Base-by-base conservation (phyloP, 2,797 vertebrate genomes). In the Meda fulgida region DNA sequence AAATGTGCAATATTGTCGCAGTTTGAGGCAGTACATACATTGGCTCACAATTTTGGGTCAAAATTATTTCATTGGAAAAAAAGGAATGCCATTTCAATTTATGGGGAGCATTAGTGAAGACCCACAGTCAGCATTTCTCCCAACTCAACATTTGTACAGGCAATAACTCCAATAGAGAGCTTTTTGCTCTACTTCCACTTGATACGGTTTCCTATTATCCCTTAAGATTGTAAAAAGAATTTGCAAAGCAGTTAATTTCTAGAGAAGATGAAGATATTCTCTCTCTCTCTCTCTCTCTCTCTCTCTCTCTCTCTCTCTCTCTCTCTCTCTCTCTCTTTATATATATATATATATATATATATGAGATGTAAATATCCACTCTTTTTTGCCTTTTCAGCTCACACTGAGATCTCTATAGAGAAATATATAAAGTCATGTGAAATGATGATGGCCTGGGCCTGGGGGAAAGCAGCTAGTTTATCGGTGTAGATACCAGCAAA, bases 391-490 rank as follows among this genome's bases (percentile, higher is more conserved):
- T 79, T 46, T 72, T 10, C 4, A 75, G n/a, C 51, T 76, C 29
- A 34, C 18, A 31, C 80, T 63, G 69, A 63, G 48, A 73, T 69
- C 60, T 51, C 36, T 40, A 29, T 21, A 31, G 36, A 34, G 66
- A 29, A 48, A 73, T 34, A 10, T 21, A 71, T 72, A 18, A 80
- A 60, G 23, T 78, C 31, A 53, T 63, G 36, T 31, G 18, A 70
- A 85, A 67, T 85, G 40, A 65, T 51, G 72, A 82, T 63, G 43
- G 26, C 69, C 7, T 67, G 43, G 43, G 26, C 69, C 7, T 67
- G 43, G 16, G 48, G 51, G 14, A 80, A 34, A 60, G 26, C 71
- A 76, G 79, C 34, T 26, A 18, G 43, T 85, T 79, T 71, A 60
- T 23, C 46, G 19, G 14, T 76, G 53, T 58, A 34, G 18, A 72